Base-by-base conservation (phyloP, 2,797 vertebrate genomes). In the Galago senegalensis region DNA sequence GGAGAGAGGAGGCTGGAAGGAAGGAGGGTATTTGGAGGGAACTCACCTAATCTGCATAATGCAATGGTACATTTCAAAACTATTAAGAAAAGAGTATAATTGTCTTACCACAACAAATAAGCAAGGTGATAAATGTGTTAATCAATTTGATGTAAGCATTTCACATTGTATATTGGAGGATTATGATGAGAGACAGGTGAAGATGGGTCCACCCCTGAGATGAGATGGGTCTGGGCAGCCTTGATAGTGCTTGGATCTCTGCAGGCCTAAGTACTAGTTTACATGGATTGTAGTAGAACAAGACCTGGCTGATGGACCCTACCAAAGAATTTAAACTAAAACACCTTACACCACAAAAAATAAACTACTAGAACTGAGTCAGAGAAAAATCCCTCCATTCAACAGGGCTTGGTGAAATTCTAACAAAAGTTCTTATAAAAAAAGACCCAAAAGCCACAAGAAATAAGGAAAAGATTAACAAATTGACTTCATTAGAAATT, bases 291-390 rank as follows among this genome's bases (percentile, higher is more conserved):
- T 65, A 43, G 63, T 18, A 65, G 31, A 79, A 46, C 34, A 16
- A 65, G 21, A 34, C 25, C 29, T 86, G 34, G 56, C 56, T 8
- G 37, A 23, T 56, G 58, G 46, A 84, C 16, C 1, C 27, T 40
- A 60, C 65, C 46, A 69, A 23, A 81, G 13, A 12, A 70, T 7
- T 69, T 53, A 56, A 89, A 69, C 73, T 61, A 85, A 93, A 76
- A 91, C 17, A n/a, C 29, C 60, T 23, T 61, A 46, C 56, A 27
- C 40, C 84, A 91, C 84, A 67, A 85, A 85, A 93, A 96, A 27
- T 76, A 75, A 80, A 85, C 58, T 18, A 56, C 29, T 73, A 76
- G 72, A 60, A 75, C n/a, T 88, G 83, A 90, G 43, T 94, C 77
- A 69, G 20, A 91, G 61, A 96, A 73, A 85, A 95, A 85, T 53